A percentile compares a stretch with the other conserved stretches of the same genome.
Conservation (phyloP, 2,888 invertebrate genomes). For the Dyspetes luteomarginatus region DNA sequence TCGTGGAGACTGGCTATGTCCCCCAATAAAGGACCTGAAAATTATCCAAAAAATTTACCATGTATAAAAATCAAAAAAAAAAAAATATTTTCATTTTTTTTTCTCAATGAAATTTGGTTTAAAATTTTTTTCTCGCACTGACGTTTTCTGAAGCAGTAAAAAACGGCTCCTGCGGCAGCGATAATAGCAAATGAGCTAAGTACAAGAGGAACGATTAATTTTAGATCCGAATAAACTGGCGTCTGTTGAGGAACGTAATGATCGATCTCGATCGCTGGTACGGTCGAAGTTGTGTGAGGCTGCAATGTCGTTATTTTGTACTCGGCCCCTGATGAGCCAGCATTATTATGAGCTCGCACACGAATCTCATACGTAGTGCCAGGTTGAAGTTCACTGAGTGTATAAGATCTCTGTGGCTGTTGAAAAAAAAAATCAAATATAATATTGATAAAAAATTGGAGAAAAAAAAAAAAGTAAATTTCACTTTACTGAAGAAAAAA, state of each 20-base stretch:
- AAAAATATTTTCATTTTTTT: not conserved
- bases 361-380: slow-evolving; percentile 85
- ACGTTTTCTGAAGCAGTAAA: slow-evolving; percentile 83
- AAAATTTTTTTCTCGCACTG: slow-evolving; percentile 64
- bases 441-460: not conserved
- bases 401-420: slow-evolving; percentile 89
- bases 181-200: slow-evolving; percentile 81
- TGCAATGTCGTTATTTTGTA: slow-evolving; percentile 94
- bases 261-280: slow-evolving; percentile 80
- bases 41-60: not conserved
- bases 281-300: slow-evolving; percentile 89
- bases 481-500: no score
- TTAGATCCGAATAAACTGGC: slow-evolving; percentile 80
- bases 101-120: no score
- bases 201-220: slow-evolving; percentile 80
- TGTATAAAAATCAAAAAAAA: slow-evolving; percentile 51
- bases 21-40: slow-evolving; percentile 86
- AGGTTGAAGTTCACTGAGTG: slow-evolving; percentile 90
- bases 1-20: slow-evolving; percentile 82
- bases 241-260: slow-evolving; percentile 81
- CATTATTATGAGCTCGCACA: slow-evolving; percentile 91
- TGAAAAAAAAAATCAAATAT: not conserved
- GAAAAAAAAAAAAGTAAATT: not conserved
- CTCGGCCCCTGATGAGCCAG: slow-evolving; percentile 92
- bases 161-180: slow-evolving; percentile 81